These are phyloP conservation scores for Aspidiotus destructor DNA, from an alignment of 2,888 invertebrate species.

Conservation along the genomic window DNA sequence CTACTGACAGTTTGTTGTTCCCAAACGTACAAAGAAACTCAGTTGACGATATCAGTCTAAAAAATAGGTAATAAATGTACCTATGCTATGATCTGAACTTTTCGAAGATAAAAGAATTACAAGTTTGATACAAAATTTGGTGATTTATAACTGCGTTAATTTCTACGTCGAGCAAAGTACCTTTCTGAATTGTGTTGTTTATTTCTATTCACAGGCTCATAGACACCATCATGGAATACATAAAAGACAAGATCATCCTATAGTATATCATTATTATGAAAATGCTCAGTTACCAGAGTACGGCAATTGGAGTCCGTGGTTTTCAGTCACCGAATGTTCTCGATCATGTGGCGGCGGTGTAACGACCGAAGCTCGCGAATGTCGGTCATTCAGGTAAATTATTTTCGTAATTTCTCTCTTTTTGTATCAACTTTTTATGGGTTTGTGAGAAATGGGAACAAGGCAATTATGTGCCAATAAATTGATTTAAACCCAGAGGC, in stretches of 20 bases:
- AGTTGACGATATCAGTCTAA: too few species aligned
- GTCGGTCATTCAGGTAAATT: slow-evolving; percentile 42
- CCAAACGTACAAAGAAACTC: too few species aligned
- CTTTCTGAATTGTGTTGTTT: neutral
- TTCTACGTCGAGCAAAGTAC: too few species aligned
- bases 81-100: too few species aligned
- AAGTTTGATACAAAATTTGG: too few species aligned
- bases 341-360: slow-evolving; percentile 90
- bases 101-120: too few species aligned
- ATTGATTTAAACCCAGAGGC: too few species aligned
- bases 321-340: slow-evolving; percentile 72
- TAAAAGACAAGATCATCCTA: neutral
- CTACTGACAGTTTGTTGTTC: too few species aligned
- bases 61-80: too few species aligned
- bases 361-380: slow-evolving; percentile 70
- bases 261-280: slow-evolving; percentile 24
- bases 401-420: neutral
- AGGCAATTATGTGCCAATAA: too few species aligned
- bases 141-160: too few species aligned
- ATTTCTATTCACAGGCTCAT: slow-evolving; percentile 6
- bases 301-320: slow-evolving; percentile 76
- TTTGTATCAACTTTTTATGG: neutral
- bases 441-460: too few species aligned
- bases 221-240: slow-evolving; percentile 8
- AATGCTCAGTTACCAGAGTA: slow-evolving; percentile 51